These are phyloP conservation scores for Drosophila longiperda DNA, from an alignment of 2,888 invertebrate genomes.

Conservation along the genomic window DNA sequence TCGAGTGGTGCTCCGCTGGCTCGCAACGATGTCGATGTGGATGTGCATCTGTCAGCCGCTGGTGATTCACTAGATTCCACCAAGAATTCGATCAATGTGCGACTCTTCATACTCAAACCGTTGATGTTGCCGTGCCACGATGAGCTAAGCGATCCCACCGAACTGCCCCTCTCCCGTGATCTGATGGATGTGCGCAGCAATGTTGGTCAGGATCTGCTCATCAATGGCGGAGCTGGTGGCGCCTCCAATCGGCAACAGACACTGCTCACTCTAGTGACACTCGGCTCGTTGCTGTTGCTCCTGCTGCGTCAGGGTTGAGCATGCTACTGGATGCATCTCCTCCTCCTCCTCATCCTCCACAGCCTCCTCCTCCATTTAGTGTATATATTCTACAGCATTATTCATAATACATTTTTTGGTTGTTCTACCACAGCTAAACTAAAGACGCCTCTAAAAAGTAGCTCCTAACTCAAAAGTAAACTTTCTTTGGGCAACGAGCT, in stretches of 20 bases:
- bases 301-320: constrained; percentile 38
- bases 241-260: constrained; percentile 18
- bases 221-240: constrained; percentile 30
- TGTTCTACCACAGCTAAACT: constrained; percentile 32
- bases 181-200: constrained; percentile 84
- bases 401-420: constrained; percentile 29
- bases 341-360: not conserved
- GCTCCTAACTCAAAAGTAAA: constrained; percentile 25
- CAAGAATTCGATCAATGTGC: constrained; percentile 76
- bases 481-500: constrained; percentile 65
- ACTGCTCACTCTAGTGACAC: constrained; percentile 4
- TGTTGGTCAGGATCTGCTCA: constrained; percentile 68
- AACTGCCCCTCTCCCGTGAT: constrained; percentile 87
- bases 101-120: constrained; percentile 86
- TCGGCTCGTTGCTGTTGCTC: constrained; percentile 22
- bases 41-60: constrained; percentile 38
- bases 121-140: constrained; percentile 88
- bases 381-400: constrained; percentile 66
- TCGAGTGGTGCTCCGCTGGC: constrained; percentile 23
- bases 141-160: constrained; percentile 88
- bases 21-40: constrained; percentile 73
- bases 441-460: constrained; percentile 17
- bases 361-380: constrained; percentile 14
- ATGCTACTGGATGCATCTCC: not conserved
- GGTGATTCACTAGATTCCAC: constrained; percentile 61